Conservation (phyloP, 2,888 invertebrate species). For the Thyatira batis region DNA sequence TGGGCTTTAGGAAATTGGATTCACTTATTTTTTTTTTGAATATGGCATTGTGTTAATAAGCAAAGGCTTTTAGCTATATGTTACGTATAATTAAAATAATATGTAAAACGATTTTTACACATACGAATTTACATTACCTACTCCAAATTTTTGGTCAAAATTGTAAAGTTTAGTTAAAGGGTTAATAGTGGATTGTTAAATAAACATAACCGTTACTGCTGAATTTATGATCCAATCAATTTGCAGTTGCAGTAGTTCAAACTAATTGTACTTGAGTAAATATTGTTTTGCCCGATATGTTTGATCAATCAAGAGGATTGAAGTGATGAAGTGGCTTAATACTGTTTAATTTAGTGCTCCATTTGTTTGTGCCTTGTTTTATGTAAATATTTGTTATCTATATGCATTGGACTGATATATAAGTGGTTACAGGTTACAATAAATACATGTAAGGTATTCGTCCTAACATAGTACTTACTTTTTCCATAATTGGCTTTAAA, state of each 20-base stretch:
- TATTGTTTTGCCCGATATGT: constrained; percentile 13
- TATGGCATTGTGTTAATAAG: too few species aligned
- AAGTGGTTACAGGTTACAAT: too few species aligned
- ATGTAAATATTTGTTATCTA: background rate
- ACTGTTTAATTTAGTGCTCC: constrained; percentile 7
- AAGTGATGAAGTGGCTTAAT: constrained; percentile 16
- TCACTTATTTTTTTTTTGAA: background rate
- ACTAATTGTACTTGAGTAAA: constrained; percentile 19
- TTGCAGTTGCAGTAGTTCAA: constrained; percentile 9
- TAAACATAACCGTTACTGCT: background rate
- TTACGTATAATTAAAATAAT: too few species aligned
- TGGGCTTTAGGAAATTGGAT: background rate
- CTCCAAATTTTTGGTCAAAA: too few species aligned
- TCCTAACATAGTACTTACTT: too few species aligned
- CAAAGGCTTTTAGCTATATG: too few species aligned
- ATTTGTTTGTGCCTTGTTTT: constrained; percentile 3
- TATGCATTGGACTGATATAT: too few species aligned
- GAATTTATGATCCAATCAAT: constrained; percentile 10
- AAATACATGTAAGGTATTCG: too few species aligned
- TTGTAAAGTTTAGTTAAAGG: too few species aligned
- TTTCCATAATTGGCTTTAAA: too few species aligned
- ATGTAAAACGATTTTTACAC: too few species aligned
- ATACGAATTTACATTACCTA: too few species aligned
- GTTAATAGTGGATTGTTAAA: background rate
- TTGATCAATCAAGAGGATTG: constrained; percentile 5